Conservation (phyloP, 2,888 invertebrate species). For the Tortricodes alternella region DNA sequence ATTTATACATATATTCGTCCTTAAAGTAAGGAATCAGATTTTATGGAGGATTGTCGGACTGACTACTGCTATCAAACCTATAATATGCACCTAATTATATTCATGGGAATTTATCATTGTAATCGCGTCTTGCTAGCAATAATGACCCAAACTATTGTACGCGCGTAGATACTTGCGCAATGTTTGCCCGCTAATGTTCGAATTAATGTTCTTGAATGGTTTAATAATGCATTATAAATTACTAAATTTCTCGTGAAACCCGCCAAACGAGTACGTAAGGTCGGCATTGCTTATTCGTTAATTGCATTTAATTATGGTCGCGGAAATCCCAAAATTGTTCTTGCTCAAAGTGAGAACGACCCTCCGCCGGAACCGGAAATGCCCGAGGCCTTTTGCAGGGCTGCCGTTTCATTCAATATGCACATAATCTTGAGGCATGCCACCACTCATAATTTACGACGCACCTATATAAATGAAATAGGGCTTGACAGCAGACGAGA, state of each 20-base stretch:
- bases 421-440: conserved; percentile 20
- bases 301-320: conserved; percentile 55
- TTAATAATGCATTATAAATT: conserved; percentile 45
- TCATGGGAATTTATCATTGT: conserved; percentile 18
- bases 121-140: conserved; percentile 13
- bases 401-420: conserved; percentile 38
- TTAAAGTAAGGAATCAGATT: neutral
- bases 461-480: too few relatives aligned
- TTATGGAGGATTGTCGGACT: neutral
- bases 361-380: conserved; percentile 71
- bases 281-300: conserved; percentile 49
- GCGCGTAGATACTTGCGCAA: conserved; percentile 21
- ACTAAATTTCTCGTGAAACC: conserved; percentile 21
- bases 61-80: neutral
- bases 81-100: conserved; percentile 20
- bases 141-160: conserved; percentile 24
- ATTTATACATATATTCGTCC: neutral
- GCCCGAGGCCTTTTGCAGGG: conserved; percentile 60
- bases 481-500: too few relatives aligned
- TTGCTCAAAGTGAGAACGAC: conserved; percentile 72
- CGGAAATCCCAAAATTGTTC: conserved; percentile 67
- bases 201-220: conserved; percentile 48
- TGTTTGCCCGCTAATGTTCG: conserved; percentile 9
- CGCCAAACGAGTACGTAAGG: conserved; percentile 33
- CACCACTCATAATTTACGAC: neutral